phyloP scores from a whole-genome alignment of 2,888 invertebrate species.

The Sphaerophoria taeniata region DNA sequence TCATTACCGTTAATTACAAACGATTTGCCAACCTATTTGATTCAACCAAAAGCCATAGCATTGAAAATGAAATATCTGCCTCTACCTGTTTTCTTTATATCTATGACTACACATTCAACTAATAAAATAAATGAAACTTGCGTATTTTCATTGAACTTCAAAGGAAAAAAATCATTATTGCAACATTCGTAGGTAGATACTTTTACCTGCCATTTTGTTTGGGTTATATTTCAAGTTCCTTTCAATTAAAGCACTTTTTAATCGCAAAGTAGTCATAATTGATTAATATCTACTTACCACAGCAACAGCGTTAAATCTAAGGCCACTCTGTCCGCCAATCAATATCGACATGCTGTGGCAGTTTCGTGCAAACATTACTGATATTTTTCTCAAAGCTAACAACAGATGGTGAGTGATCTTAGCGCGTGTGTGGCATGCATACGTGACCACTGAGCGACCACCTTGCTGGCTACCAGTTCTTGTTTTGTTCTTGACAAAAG shows the following conservation, averaged over 20 bases:
- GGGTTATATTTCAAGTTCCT: constrained; percentile 52
- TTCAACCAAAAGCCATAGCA: constrained; percentile 35
- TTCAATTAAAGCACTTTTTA: constrained; percentile 26
- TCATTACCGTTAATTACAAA: constrained; percentile 23
- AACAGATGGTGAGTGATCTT: constrained; percentile 48
- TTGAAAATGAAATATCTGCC: constrained; percentile 25
- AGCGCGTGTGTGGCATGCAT: constrained; percentile 27
- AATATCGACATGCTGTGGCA: background rate
- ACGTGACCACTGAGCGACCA: constrained; percentile 63
- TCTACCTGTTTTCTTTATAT: background rate
- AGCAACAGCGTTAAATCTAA: constrained; percentile 46
- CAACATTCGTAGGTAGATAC: background rate
- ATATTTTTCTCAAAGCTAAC: constrained; percentile 49
- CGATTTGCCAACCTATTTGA: background rate
- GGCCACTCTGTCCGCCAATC: constrained; percentile 39
- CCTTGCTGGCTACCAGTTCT: constrained; percentile 65
- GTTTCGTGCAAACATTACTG: constrained; percentile 34
- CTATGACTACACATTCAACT: background rate
- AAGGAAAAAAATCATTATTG: background rate
- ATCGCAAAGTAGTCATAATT: constrained; percentile 63
- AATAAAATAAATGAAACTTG: constrained; percentile 3
- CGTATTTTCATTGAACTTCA: constrained; percentile 21
- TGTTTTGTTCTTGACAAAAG: constrained; percentile 59
- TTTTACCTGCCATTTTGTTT: constrained; percentile 13
- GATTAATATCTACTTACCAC: constrained; percentile 61